Conservation (phyloP, 2,888 invertebrate genomes). For the Spatulosminthurus flaviceps region DNA sequence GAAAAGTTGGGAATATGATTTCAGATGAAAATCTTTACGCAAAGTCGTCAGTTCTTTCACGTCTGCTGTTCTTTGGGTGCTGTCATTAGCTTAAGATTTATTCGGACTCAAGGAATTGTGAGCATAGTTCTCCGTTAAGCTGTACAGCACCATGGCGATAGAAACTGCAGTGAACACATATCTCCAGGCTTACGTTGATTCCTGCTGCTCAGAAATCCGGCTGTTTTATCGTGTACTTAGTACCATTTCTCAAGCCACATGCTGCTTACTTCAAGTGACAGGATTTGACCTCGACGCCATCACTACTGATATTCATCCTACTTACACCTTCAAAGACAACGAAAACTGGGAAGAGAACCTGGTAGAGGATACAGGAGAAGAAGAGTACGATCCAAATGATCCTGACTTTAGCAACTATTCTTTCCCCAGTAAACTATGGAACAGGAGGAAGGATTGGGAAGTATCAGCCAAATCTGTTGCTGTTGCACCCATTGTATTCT, state of each 20-base stretch:
- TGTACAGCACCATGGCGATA: too few species aligned
- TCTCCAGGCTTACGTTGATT: not conserved
- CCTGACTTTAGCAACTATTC: not conserved
- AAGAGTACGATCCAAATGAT: not conserved
- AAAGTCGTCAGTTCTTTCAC: too few species aligned
- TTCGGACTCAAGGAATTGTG: too few species aligned
- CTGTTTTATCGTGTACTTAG: not conserved
- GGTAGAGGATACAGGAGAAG: not conserved
- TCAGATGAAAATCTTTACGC: too few species aligned
- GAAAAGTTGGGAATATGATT: too few species aligned
- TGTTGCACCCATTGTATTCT: conserved; percentile 72
- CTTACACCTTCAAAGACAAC: not conserved
- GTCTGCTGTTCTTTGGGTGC: too few species aligned
- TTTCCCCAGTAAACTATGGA: conserved; percentile 74
- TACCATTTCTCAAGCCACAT: not conserved
- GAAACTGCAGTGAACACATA: not conserved
- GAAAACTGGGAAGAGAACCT: not conserved
- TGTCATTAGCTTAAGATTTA: too few species aligned
- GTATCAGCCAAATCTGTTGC: conserved; percentile 72
- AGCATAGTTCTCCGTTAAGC: too few species aligned
- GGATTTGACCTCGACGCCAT: conserved; percentile 15
- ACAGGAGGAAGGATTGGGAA: conserved; percentile 71
- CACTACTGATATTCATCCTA: not conserved
- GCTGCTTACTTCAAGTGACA: not conserved
- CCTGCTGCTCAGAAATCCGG: not conserved